Percentiles rank a stretch among this genome's conserved stretches.
phyloP scores from a whole-genome alignment of 2,797 vertebrate genomes.

The Cuculus canorus region DNA sequence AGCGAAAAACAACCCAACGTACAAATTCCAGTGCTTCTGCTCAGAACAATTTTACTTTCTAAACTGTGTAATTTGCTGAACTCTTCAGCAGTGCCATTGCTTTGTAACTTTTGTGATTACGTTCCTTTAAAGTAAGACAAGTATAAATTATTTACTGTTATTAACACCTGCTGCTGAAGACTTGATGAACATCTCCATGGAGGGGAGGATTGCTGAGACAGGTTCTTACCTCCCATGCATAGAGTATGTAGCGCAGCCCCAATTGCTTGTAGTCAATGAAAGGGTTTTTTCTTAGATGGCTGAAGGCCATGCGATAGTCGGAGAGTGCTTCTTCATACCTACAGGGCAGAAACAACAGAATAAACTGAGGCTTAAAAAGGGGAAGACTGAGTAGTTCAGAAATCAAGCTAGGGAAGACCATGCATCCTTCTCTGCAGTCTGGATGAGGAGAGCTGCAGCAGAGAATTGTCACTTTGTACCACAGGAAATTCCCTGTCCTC shows the following conservation, averaged over 20 bases:
- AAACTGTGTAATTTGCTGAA: neutral
- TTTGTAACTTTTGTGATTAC: neutral
- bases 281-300: slow-evolving; percentile 83
- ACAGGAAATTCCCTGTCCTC: neutral
- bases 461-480: neutral
- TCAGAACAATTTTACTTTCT: neutral
- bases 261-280: slow-evolving; percentile 92
- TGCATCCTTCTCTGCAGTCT: neutral
- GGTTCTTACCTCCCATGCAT: slow-evolving; percentile 88
- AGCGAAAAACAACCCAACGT: neutral
- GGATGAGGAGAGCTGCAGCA: neutral
- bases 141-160: neutral
- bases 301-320: slow-evolving; percentile 85
- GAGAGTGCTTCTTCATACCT: slow-evolving; percentile 87
- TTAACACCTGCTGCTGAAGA: neutral
- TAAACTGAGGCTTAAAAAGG: neutral
- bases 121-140: neutral
- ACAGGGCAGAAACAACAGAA: neutral
- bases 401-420: neutral
- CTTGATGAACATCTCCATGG: neutral
- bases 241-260: slow-evolving; percentile 86
- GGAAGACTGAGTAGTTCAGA: neutral
- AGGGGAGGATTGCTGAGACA: neutral
- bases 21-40: neutral
- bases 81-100: neutral